Conservation (phyloP, 2,113 vertebrate species). For the Empidonax traillii region DNA sequence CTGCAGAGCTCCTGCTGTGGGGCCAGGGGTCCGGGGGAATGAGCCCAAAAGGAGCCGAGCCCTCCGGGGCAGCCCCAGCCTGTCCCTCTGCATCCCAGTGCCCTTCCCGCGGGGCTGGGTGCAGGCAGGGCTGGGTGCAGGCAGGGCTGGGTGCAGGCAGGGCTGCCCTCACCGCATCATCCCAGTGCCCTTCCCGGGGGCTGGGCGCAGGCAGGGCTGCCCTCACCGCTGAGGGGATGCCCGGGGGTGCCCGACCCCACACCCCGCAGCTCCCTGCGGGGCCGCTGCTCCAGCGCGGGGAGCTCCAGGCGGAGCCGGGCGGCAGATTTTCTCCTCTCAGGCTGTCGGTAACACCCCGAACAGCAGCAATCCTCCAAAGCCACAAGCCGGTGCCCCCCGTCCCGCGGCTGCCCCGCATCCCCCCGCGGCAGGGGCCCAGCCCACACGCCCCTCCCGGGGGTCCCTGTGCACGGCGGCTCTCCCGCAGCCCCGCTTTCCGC, state of each 20-base stretch:
- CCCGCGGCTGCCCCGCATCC: neutral
- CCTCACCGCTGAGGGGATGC: rapidly evolving
- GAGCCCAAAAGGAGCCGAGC: neutral
- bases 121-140: too few relatives aligned
- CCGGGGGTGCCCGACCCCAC: rapidly evolving
- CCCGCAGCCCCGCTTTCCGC: too few relatives aligned
- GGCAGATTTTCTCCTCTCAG: rapidly evolving
- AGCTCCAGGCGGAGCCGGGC: neutral
- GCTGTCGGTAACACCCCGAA: neutral
- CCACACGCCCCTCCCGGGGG: neutral
- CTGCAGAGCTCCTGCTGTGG: neutral
- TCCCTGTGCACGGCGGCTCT: neutral
- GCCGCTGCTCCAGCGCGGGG: neutral
- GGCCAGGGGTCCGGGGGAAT: neutral
- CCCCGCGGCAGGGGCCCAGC: neutral
- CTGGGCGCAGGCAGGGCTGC: neutral
- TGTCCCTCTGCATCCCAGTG: neutral
- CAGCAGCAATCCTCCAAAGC: neutral
- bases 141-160: neutral
- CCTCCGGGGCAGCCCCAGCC: neutral
- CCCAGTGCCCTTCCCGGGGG: too few relatives aligned
- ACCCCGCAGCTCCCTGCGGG: neutral
- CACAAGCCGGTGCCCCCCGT: neutral
- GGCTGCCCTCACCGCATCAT: neutral
- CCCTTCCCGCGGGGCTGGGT: rapidly evolving